A percentile compares a stretch with the other conserved stretches of the same genome.
Evolutionary conservation across 2,797 vertebrate genomes (phyloP).

Genomic region (Alauda arvensis): DNA sequence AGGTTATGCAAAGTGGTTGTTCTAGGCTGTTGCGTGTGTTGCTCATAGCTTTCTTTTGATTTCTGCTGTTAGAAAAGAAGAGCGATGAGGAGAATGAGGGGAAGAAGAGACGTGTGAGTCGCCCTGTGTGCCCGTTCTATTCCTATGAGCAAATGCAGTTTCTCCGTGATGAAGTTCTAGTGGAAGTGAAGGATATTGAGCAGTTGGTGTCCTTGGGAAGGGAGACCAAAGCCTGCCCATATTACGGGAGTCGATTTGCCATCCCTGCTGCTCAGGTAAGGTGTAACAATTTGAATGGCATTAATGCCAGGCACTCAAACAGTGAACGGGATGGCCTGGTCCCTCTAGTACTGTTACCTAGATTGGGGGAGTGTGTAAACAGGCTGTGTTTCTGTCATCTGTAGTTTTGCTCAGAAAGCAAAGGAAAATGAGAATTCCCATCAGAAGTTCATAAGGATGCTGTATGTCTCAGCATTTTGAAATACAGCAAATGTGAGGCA

Average conservation of each 20-base stretch:
- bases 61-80: constrained; percentile 58
- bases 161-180: constrained; percentile 85
- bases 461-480: not conserved
- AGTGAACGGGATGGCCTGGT: not conserved
- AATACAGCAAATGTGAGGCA: not conserved
- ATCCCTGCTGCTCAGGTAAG: constrained; percentile 89
- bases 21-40: not conserved
- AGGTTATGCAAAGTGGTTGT: not conserved
- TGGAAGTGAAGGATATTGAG: constrained; percentile 88
- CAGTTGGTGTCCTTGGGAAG: constrained; percentile 85
- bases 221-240: constrained; percentile 84
- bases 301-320: not conserved
- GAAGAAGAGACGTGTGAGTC: constrained; percentile 73
- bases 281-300: not conserved
- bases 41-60: not conserved
- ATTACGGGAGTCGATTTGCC: constrained; percentile 86
- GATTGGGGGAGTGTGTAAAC: not conserved
- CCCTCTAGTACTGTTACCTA: not conserved
- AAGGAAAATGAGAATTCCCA: not conserved
- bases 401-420: not conserved
- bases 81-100: constrained; percentile 49
- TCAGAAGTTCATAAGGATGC: not conserved
- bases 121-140: constrained; percentile 77
- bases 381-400: not conserved
- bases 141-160: constrained; percentile 81